Conservation (phyloP, 2,113 vertebrate species). For the Macrotis lagotis region DNA sequence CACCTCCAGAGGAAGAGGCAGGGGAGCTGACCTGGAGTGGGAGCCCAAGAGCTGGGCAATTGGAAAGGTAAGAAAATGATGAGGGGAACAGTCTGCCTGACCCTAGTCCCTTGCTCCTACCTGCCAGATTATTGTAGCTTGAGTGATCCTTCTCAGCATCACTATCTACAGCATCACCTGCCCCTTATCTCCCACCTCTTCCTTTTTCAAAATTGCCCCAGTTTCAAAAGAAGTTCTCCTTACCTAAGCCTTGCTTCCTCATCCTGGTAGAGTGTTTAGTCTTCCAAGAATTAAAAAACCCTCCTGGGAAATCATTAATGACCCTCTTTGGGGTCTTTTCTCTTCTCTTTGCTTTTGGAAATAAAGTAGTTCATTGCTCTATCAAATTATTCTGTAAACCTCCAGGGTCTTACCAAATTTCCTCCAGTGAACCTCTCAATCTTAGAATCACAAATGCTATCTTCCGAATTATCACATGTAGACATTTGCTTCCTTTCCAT, state of each 20-base stretch:
- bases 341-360: background rate
- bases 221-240: background rate
- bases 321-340: background rate
- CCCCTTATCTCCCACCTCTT: background rate
- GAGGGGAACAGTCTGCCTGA: background rate
- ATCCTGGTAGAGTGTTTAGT: background rate
- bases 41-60: constrained; percentile 80
- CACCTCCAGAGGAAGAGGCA: constrained; percentile 77
- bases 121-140: background rate
- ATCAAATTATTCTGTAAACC: background rate
- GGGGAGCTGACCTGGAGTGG: constrained; percentile 85
- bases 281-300: background rate
- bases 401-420: background rate
- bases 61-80: constrained; percentile 82
- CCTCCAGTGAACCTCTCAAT: background rate
- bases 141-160: background rate
- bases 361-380: background rate
- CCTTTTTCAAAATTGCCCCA: background rate
- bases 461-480: background rate
- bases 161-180: background rate
- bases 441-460: background rate
- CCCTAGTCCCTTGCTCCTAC: background rate
- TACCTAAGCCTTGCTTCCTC: background rate
- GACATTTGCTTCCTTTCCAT: background rate
- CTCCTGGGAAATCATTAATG: background rate